Evolutionary conservation across 2,113 vertebrate genomes (phyloP).

Genomic region (human (Homo sapiens)): DNA sequence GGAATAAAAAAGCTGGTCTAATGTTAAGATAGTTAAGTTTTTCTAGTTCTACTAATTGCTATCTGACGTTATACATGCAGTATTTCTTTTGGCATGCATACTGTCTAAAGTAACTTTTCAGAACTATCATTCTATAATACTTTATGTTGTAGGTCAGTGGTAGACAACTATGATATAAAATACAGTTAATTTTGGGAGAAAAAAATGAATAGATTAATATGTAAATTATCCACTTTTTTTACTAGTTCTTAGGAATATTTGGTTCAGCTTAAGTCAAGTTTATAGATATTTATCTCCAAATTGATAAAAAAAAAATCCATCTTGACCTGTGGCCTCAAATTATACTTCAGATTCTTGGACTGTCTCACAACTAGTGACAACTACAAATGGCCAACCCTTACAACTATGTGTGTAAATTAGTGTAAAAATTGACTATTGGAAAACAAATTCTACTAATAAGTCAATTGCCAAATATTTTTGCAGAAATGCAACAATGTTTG

Average conservation of each 20-base stretch:
- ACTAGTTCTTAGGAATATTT: not conserved
- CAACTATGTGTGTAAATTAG: not conserved
- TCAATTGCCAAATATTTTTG: not conserved
- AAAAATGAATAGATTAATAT: not conserved
- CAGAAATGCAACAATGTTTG: not conserved
- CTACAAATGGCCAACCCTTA: not conserved
- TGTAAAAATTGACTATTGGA: not conserved
- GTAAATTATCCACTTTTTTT: not conserved
- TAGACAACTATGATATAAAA: not conserved
- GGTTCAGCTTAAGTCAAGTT: not conserved
- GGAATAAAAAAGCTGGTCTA: not conserved
- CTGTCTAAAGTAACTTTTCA: not conserved
- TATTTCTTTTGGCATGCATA: not conserved
- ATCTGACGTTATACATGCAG: not conserved
- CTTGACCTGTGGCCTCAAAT: not conserved
- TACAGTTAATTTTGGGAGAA: not conserved
- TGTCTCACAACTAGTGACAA: not conserved
- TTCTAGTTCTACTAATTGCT: not conserved
- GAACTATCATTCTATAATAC: not conserved
- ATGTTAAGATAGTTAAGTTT: not conserved
- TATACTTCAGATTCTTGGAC: not conserved
- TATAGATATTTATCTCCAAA: not conserved
- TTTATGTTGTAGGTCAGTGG: not conserved
- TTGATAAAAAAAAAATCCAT: not conserved
- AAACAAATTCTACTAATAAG: not conserved